These are phyloP conservation scores for Mirounga angustirostris DNA, from an alignment of 2,113 vertebrate species.

Conservation along the genomic window DNA sequence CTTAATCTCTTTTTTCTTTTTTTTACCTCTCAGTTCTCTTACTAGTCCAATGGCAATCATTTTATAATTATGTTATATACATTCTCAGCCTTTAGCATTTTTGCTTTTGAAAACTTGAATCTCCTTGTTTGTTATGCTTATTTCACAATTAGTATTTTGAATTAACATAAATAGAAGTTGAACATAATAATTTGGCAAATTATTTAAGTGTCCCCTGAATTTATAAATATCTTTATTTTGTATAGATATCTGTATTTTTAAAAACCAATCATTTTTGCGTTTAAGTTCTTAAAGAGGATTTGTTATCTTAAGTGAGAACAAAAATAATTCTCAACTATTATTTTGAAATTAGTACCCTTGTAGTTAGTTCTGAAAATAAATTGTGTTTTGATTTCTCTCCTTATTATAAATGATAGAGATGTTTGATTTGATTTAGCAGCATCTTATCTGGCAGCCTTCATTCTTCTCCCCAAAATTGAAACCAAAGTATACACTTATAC, in stretches of 20 bases:
- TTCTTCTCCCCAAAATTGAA: neutral
- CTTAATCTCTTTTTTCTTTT: neutral
- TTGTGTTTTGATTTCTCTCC: conserved; percentile 30
- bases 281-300: conserved; percentile 29
- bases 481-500: conserved; percentile 8
- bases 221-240: conserved; percentile 42
- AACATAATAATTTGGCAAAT: neutral
- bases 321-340: conserved; percentile 27
- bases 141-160: conserved; percentile 58
- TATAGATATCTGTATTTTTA: conserved; percentile 44
- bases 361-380: conserved; percentile 41
- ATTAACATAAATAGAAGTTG: conserved; percentile 46
- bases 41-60: conserved; percentile 19
- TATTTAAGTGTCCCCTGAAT: conserved; percentile 45
- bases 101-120: conserved; percentile 51
- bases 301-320: conserved; percentile 17
- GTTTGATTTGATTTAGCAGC: conserved; percentile 14
- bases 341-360: conserved; percentile 36
- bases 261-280: neutral
- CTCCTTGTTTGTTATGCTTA: neutral
- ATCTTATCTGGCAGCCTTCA: neutral
- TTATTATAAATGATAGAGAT: neutral
- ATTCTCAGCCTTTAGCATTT: neutral
- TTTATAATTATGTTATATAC: conserved; percentile 18
- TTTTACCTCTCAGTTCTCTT: neutral